Evolutionary conservation across 2,888 invertebrate genomes (phyloP).

Genomic region (Choristoneura rosaceana): DNA sequence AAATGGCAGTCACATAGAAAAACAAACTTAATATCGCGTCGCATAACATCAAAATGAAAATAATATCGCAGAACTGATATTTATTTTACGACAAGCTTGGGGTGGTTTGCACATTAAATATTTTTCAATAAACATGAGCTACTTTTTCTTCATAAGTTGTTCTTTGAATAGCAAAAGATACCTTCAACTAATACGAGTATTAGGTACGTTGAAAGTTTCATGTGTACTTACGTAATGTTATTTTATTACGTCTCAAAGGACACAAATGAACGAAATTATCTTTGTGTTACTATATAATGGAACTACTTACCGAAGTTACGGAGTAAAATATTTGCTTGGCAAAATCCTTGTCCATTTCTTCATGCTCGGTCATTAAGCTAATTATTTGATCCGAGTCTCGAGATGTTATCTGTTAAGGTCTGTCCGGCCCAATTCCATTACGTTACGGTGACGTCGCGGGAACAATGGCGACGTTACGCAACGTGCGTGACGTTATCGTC

Average conservation of each 20-base stretch:
- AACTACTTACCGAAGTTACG: conserved; percentile 14
- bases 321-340: conserved; percentile 31
- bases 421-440: conserved; percentile 34
- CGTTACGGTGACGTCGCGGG: conserved; percentile 19
- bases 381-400: conserved; percentile 37
- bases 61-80: not conserved
- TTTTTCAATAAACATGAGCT: not conserved
- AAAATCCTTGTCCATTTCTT: conserved; percentile 34
- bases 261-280: conserved; percentile 2
- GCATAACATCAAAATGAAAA: not conserved
- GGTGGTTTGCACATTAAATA: not conserved
- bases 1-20: not conserved
- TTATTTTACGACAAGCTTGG: not conserved
- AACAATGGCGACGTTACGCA: conserved; percentile 25
- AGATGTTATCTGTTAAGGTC: conserved; percentile 34
- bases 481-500: conserved; percentile 17
- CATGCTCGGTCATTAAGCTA: conserved; percentile 40
- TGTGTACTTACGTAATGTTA: not conserved
- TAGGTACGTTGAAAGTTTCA: not conserved
- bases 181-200: not conserved
- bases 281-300: not conserved
- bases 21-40: not conserved
- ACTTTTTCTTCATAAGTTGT: not conserved
- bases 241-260: not conserved
- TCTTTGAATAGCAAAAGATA: not conserved